Base-by-base conservation (phyloP, 2,113 vertebrate species). In the Chaetura pelagica region DNA sequence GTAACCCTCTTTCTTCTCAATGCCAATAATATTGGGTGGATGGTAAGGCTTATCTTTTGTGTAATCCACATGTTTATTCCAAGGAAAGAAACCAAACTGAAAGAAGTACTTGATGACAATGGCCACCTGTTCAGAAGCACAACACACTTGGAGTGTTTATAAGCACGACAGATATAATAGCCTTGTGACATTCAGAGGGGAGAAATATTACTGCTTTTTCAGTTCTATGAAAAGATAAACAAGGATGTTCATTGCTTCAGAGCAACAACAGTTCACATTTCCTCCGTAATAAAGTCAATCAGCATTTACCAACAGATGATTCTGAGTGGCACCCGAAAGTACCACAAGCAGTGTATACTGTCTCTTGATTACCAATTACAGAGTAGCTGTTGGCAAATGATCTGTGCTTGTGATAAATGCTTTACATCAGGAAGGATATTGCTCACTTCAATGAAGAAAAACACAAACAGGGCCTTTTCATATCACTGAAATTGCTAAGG, bases 91-190 rank as follows among this genome's bases (percentile, higher is more conserved):
- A 73, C 99, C 99, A 94, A 99, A 99, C 96, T 99, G 99, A 97
- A 99, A 99, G 97, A 99, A 99, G 98, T 99, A 99, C 87, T 99
- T 99, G 96, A 99, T 97, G 92, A 99, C 99, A 42, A 99, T 99
- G 64, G 99, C 98, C 92, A 99, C 99, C 99, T 99, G 91, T 54
- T 93, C 4, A 21, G 51, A 89, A 93, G 94, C 32, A 76, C 52
- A 94, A 77, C 38, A 89, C 18, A 69, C 64, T 48, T 92, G 27
- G 26, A 14, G 23, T 86, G 88, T 96, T 93, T 75, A 86, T 89
- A 95, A 88, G 82, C 75, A 83, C 72, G 83, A 82, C 58, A 88
- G 40, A 63, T n/a, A 68, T 26, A 76, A 57, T 6, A 87, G 49
- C 58, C 18, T 90, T 3, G 5, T 69, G 55, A 76, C 26, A 71